A percentile compares a stretch with the other conserved stretches of the same genome.
Evolutionary conservation across 2,797 vertebrate species (phyloP).

Genomic region (Cichlasoma orientale): DNA sequence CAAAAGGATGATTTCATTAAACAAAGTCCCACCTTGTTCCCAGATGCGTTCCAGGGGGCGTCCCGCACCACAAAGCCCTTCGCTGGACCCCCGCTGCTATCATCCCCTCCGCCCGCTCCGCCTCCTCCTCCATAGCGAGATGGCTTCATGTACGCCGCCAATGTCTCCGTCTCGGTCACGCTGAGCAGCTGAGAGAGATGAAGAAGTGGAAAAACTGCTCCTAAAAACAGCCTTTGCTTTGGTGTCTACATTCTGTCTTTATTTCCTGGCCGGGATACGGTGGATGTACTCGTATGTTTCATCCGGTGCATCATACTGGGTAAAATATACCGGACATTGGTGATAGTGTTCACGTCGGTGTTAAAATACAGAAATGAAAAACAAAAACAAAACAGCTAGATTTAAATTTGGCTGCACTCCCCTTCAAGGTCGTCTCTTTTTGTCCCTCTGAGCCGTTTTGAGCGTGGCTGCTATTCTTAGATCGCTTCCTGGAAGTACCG

Average conservation of each 20-base stretch:
- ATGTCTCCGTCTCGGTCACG: conserved; percentile 85
- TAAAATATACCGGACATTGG: no score
- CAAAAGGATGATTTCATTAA: background rate
- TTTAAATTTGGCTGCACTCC: background rate
- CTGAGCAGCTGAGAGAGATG: conserved; percentile 79
- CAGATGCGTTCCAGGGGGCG: conserved; percentile 82
- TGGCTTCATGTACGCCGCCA: conserved; percentile 88
- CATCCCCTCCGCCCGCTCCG: conserved; percentile 71
- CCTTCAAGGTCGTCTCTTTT: background rate
- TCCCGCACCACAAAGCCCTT: conserved; percentile 85
- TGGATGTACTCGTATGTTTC: background rate
- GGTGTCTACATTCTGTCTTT: background rate
- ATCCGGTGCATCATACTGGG: no score
- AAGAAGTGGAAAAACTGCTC: background rate
- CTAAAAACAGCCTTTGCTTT: background rate
- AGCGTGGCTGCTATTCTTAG: background rate
- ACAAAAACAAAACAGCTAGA: background rate
- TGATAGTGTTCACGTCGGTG: no score
- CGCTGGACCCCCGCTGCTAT: conserved; percentile 66
- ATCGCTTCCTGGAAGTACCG: rapidly evolving
- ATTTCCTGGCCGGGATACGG: background rate
- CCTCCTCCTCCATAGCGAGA: conserved; percentile 76
- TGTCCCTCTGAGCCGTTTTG: background rate
- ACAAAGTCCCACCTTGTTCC: conserved; percentile 73
- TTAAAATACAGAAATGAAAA: background rate